A percentile compares a stretch with the other conserved stretches of the same genome.
Evolutionary conservation across 2,113 vertebrate genomes (phyloP).

Genomic region (Datnioides undecimradiatus): DNA sequence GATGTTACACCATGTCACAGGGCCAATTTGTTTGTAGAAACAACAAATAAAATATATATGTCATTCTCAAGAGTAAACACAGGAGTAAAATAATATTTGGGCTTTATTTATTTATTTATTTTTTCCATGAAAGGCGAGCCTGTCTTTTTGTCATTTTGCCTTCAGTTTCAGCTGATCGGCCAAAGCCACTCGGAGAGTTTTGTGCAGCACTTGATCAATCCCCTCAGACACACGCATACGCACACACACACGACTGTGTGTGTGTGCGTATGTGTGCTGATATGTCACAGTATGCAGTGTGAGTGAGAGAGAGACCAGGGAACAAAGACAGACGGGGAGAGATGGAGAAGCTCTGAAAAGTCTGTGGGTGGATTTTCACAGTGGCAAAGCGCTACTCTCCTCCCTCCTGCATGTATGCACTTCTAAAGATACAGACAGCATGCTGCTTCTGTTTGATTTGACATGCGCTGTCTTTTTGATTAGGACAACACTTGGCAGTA

Average conservation of each 20-base stretch:
- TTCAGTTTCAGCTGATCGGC: conserved; percentile 35
- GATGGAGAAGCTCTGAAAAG: conserved; percentile 61
- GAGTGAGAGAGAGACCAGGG: conserved; percentile 22
- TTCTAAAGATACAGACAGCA: conserved; percentile 78
- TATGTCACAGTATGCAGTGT: conserved; percentile 24
- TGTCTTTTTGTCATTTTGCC: not conserved
- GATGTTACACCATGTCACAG: conserved; percentile 65
- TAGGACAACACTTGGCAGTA: conserved; percentile 77
- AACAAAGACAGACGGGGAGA: conserved; percentile 51
- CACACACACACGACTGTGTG: not conserved
- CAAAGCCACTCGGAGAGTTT: conserved; percentile 33
- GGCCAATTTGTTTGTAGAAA: conserved; percentile 68
- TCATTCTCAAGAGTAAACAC: conserved; percentile 34
- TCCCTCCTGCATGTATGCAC: conserved; percentile 66
- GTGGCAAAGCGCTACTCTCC: conserved; percentile 52
- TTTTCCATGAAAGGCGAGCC: not conserved
- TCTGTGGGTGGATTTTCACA: conserved; percentile 75
- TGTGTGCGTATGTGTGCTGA: conserved; percentile 14
- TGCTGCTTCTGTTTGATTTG: conserved; percentile 79
- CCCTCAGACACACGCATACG: not conserved
- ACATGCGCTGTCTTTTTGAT: conserved; percentile 80
- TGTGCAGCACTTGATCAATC: conserved; percentile 10
- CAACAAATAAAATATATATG: conserved; percentile 52
- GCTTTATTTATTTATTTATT: too few relatives aligned
- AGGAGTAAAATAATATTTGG: conserved; percentile 27